These are phyloP conservation scores for Macquaria ambigua DNA, from an alignment of 2,113 vertebrate genomes.

Conservation along the genomic window DNA sequence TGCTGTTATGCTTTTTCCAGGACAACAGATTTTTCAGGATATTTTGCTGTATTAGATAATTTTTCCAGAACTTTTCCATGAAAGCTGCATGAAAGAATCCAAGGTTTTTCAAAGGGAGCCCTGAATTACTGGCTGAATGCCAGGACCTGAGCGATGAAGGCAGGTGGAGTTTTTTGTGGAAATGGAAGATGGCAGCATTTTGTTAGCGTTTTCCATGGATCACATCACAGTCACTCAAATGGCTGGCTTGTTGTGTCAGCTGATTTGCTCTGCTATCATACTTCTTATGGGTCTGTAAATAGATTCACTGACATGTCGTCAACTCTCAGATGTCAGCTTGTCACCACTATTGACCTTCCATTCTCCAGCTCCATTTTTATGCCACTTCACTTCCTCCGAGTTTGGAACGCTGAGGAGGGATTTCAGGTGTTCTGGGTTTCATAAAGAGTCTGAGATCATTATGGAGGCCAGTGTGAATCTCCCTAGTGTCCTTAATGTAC, in stretches of 20 bases:
- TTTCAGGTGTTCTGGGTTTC: background rate
- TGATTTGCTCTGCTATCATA: constrained; percentile 17
- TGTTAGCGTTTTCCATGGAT: constrained; percentile 21
- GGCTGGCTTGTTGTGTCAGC: constrained; percentile 22
- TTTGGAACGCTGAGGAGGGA: background rate
- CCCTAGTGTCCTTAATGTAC: constrained; percentile 3
- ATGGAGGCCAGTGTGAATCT: constrained; percentile 15
- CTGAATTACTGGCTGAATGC: background rate
- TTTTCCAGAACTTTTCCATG: background rate
- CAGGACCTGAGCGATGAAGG: background rate
- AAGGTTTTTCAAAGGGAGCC: background rate
- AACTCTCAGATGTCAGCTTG: constrained; percentile 34
- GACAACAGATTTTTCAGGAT: background rate
- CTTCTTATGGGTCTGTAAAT: constrained; percentile 34
- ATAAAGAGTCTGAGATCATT: background rate
- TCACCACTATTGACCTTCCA: background rate
- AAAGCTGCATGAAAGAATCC: background rate
- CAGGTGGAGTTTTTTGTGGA: background rate
- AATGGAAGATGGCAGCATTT: constrained; percentile 20
- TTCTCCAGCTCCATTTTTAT: constrained; percentile 8
- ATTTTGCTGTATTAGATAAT: background rate
- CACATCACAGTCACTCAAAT: constrained; percentile 9
- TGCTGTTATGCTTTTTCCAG: too few species aligned
- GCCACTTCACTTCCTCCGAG: constrained; percentile 1
- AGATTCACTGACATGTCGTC: constrained; percentile 12